Evolutionary conservation across 1,140 invertebrate genomes (phyloP), one percentile per base, ranked within the genome.

Genomic region (Polypedilum vanderplanki): DNA sequence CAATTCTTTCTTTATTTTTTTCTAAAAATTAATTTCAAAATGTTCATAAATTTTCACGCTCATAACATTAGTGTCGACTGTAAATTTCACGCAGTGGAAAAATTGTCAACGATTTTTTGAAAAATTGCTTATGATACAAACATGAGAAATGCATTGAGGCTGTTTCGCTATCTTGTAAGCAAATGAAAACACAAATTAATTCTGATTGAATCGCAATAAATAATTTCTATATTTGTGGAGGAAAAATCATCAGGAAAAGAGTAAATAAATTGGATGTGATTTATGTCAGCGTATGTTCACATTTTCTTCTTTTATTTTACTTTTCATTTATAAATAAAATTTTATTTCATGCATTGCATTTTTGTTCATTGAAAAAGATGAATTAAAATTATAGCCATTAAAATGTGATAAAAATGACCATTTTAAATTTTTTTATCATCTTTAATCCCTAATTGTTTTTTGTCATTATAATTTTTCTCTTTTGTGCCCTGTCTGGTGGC

Each of bases 191-290:
- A 18, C 18, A 10, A 70, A 70, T 70, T 70, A 70, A 70, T 70
- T 70, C 10, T 70, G 65, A 70, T 70, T 70, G 65, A 70, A 70
- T 20, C 7, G 17, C 17, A 70, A 70, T 70, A 70, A 70, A 70
- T 70, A 70, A 70, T 70, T 20, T 70, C 3, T 15, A 57, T n/a
- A 12, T 12, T 57, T 57, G 46, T 57, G 12, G 24, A 33, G 12
- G 46, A 57, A n/a, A 57, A n/a, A 57, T 57, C n/a, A n/a, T 57
- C 46, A n/a, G 4, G 46, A 57, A 33, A 33, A 33, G 24, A 33
- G 24, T 33, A 5, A 57, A 12, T 57, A 57, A 57, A 57, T 57
- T 57, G 10, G 1, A 57, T 57, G 46, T 57, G 46, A 57, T 57
- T 57, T 57, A 57, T 57, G 12, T 57, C 46, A 57, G 46, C 46